Evolutionary conservation across 1,140 invertebrate species (phyloP), one percentile per base, ranked within the genome.

Genomic region (Tribolium madens): DNA sequence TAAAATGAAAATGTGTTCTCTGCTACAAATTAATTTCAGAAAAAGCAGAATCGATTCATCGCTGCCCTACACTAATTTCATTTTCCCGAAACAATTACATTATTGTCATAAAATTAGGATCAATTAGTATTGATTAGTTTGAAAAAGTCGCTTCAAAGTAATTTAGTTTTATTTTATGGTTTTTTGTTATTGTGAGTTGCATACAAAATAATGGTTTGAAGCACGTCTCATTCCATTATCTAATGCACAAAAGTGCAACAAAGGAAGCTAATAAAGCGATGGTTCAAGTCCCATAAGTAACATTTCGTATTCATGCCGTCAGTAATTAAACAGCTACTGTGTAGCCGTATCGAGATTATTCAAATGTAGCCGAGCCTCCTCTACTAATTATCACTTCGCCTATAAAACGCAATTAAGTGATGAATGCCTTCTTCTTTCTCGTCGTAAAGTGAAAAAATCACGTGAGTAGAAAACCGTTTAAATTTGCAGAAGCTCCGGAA

Each of bases 251-350:
- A 64, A 13, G 10, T 64, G 57, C 57, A 60, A 33, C 26, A 33
- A 33, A 64, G 57, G 57, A 33, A n/a, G 57, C 31, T 64, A 64
- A 64, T 64, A 33, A 64, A 72, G 46, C 46, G 17, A 47, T 12
- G 31, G 70, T 13, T 17, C 42, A 50, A 71, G 15, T 71, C 47
- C 42, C 46, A 72, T 72, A 72, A 72, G 70, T 50, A 72, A 72
- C 70, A 72, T 72, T 72, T 72, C 70, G 70, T 72, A 72, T 72
- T 72, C 70, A 72, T 72, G 70, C 36, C 70, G 50, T 33, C 70
- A 50, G 70, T 72, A 72, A 72, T 72, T 72, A 72, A 72, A 72
- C 70, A 72, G 70, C 70, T 72, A 72, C 70, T 50, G 70, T 72
- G 46, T 31, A 50, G 70, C 26, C 70, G 46, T 72, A 72, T 72